phyloP scores from a whole-genome alignment of 2,888 invertebrate genomes.

The Oegoconia quadripuncta region DNA sequence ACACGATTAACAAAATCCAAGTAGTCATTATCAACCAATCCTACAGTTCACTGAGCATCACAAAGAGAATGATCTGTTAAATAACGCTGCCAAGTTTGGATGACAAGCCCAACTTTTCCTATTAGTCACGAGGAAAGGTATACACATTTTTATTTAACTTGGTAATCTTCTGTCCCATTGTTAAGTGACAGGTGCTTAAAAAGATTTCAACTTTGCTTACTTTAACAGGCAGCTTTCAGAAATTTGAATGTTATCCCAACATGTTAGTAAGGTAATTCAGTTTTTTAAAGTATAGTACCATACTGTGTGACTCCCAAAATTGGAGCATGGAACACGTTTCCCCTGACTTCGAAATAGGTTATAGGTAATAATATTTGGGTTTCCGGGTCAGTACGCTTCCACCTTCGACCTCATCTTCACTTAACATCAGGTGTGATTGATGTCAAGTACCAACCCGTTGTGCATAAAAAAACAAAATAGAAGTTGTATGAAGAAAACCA shows the following conservation, averaged over 20 bases:
- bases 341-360: too few relatives aligned
- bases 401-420: too few relatives aligned
- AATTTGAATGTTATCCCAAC: slow-evolving; percentile 16
- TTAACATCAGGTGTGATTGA: too few relatives aligned
- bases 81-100: slow-evolving; percentile 22
- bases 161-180: slow-evolving; percentile 22
- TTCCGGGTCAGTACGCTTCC: too few relatives aligned
- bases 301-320: background rate
- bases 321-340: too few relatives aligned
- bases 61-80: slow-evolving; percentile 16
- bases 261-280: background rate
- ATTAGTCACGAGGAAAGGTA: slow-evolving; percentile 18
- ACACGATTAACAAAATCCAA: too few relatives aligned
- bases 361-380: too few relatives aligned
- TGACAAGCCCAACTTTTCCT: slow-evolving; percentile 30
- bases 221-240: slow-evolving; percentile 21
- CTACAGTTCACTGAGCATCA: background rate
- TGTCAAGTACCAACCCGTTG: too few relatives aligned
- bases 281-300: background rate
- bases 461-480: too few relatives aligned
- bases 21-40: background rate
- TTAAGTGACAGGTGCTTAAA: slow-evolving; percentile 21
- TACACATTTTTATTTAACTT: slow-evolving; percentile 24
- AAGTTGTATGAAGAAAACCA: too few relatives aligned
- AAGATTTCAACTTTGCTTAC: slow-evolving; percentile 18